phyloP scores from a whole-genome alignment of 2,888 invertebrate species.

The Deroplatys truncata region DNA sequence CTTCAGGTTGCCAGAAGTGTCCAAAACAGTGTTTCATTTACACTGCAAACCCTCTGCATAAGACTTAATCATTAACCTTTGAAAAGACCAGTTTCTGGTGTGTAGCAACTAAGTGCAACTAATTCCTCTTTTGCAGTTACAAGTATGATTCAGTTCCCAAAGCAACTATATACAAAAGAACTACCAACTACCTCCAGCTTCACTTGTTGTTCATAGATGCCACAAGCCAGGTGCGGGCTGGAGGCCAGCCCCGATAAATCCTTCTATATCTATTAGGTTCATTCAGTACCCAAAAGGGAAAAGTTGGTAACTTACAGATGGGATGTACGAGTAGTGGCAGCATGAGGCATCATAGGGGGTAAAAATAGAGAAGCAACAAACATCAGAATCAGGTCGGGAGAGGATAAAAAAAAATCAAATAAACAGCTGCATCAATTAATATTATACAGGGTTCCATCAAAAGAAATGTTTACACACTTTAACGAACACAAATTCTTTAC shows the following conservation, averaged over 20 bases:
- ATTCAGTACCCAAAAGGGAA: constrained; percentile 1
- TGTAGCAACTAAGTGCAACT: background rate
- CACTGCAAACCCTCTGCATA: background rate
- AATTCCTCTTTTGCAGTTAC: background rate
- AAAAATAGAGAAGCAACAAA: background rate
- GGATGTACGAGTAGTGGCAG: background rate
- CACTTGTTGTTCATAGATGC: constrained; percentile 8
- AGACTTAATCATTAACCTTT: background rate
- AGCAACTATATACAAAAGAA: background rate
- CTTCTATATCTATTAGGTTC: constrained; percentile 3
- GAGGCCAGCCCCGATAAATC: constrained; percentile 11
- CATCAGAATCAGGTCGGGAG: background rate
- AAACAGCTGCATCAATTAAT: background rate
- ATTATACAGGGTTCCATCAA: too few relatives aligned
- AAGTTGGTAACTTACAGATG: constrained; percentile 15
- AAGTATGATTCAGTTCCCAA: background rate
- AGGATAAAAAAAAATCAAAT: background rate
- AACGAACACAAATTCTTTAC: too few relatives aligned
- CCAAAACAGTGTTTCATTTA: background rate
- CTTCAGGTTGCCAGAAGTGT: background rate
- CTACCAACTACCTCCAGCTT: background rate
- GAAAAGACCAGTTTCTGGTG: background rate
- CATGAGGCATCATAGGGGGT: background rate
- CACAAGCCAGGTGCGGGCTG: constrained; percentile 7
- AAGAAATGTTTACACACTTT: too few relatives aligned